Percentiles rank a stretch among this genome's conserved stretches.
These are phyloP conservation scores for Rhinolophus sinicus DNA, from an alignment of 2,113 vertebrate species.

Conservation along the genomic window DNA sequence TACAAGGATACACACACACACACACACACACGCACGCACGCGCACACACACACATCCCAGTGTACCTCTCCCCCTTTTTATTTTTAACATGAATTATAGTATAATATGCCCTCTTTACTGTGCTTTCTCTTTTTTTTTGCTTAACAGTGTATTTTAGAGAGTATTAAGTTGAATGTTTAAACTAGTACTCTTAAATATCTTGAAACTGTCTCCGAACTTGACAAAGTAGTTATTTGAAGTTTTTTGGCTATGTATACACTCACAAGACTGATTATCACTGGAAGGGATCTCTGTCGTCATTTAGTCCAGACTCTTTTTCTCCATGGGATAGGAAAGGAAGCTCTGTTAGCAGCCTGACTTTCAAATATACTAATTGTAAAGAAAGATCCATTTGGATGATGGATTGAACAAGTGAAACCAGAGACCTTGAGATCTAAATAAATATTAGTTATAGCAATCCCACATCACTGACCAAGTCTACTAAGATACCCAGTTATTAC, in stretches of 20 bases:
- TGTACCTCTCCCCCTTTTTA: background rate
- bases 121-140: background rate
- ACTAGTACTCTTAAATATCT: background rate
- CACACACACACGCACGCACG: too few relatives aligned
- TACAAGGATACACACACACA: background rate
- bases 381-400: background rate
- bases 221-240: background rate
- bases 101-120: background rate
- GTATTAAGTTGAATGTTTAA: background rate
- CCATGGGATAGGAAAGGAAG: background rate
- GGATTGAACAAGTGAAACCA: background rate
- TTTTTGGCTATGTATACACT: background rate
- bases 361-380: background rate
- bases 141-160: background rate
- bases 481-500: background rate
- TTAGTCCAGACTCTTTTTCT: background rate
- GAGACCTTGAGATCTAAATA: background rate
- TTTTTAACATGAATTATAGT: background rate
- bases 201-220: background rate
- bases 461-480: rapidly evolving
- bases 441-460: background rate
- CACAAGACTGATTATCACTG: background rate
- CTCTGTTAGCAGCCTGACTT: background rate
- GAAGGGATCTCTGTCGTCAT: background rate
- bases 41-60: background rate